A percentile compares a stretch with the other conserved stretches of the same genome.
Conservation (phyloP, 2,113 vertebrate species). For the Euleptes europaea region DNA sequence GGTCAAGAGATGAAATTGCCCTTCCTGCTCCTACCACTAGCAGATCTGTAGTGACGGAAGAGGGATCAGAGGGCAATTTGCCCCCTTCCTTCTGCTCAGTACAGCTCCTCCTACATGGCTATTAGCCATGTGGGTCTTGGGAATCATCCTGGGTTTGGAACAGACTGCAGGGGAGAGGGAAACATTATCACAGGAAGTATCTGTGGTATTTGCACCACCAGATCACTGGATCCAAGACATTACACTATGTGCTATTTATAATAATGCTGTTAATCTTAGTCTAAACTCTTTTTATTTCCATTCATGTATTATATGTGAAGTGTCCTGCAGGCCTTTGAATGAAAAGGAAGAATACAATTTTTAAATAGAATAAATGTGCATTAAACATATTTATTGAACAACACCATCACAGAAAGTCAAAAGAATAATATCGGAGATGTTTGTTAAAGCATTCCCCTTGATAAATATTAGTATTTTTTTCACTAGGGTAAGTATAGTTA, state of each 20-base stretch:
- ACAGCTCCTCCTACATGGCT: too few species aligned
- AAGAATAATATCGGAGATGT: background rate
- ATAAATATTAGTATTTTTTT: background rate
- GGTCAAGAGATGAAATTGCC: too few species aligned
- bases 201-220: too few species aligned
- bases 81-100: too few species aligned
- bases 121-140: too few species aligned
- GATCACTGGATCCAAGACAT: background rate
- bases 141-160: too few species aligned
- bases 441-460: background rate
- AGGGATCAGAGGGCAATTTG: too few species aligned
- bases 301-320: background rate
- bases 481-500: background rate
- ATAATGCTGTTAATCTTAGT: background rate
- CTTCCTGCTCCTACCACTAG: too few species aligned
- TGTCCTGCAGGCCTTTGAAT: background rate
- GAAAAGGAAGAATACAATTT: background rate
- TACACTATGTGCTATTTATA: background rate
- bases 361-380: accelerated
- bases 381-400: background rate
- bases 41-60: too few species aligned
- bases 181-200: too few species aligned
- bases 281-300: background rate
- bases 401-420: background rate
- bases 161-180: too few species aligned